phyloP scores from a whole-genome alignment of 2,888 invertebrate genomes.

The Conchocele bisecta region DNA sequence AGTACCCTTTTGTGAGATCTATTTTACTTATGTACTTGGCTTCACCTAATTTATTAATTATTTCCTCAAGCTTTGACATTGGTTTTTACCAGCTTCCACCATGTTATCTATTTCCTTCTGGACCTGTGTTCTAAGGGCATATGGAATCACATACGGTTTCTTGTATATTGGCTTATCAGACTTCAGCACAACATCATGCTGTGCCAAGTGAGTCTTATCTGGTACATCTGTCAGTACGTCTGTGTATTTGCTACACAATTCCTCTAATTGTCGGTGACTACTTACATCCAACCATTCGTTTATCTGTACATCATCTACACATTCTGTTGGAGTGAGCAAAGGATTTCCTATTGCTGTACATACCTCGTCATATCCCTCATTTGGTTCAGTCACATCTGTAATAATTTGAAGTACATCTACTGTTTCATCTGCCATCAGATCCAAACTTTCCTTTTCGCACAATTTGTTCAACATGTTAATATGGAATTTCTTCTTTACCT shows the following conservation, averaged over 20 bases:
- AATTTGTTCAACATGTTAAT: too few species aligned
- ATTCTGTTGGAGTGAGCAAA: too few species aligned
- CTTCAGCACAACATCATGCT: not conserved
- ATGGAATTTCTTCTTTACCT: too few species aligned
- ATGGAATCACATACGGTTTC: conserved; percentile 1
- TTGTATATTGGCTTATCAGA: not conserved
- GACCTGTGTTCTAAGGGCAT: too few species aligned
- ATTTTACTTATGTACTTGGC: not conserved
- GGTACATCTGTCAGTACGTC: not conserved
- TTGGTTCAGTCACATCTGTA: too few species aligned
- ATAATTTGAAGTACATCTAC: too few species aligned
- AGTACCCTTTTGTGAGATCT: not conserved
- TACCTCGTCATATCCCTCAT: too few species aligned
- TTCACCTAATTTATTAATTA: conserved; percentile 1
- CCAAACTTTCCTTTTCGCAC: too few species aligned
- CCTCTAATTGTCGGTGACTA: not conserved
- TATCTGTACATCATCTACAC: not conserved
- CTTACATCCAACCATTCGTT: not conserved
- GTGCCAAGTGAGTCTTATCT: not conserved
- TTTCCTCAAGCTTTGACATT: too few species aligned
- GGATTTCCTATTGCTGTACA: too few species aligned
- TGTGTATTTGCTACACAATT: not conserved
- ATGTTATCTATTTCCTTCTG: too few species aligned
- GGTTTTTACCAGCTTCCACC: not conserved
- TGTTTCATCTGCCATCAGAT: too few species aligned